Evolutionary conservation across 2,797 vertebrate genomes (phyloP), one percentile per base, ranked within the genome.

Genomic region (Lepidocolaptes lacrymiger): DNA sequence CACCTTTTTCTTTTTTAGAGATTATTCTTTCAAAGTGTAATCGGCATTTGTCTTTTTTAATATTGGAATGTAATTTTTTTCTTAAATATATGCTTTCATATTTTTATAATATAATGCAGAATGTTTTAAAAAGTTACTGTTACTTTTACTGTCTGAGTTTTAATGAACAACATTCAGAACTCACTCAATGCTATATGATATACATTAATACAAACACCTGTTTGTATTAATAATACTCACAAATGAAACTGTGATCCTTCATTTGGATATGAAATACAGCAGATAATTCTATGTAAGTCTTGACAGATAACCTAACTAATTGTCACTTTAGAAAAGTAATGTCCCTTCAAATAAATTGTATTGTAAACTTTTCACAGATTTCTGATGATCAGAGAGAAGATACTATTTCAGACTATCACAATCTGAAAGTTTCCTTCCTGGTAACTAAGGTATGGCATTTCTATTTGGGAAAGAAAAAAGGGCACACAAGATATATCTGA

Each of bases 381-480:
- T 41, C 34, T 64, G 30, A 44, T 28, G 20, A 88, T 80, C 71
- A 85, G 22, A 72, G 49, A 78, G 46, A 89, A 46, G 62, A 63
- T 46, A 44, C 8, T 56, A 1, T 59, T 73, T 64, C 63, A 77
- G 39, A 59, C 34, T 63, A 34, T 18, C n/a, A 74, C 8, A 61
- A 10, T 64, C 79, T 85, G 21, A 7, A 62, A 6, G 6, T 66
- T 91, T 85, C 55, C 55, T 87, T 90, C 80, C 81, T 76, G 62
- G 80, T 73, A 78, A 85, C 90, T 71, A 88, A 93, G 46, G 48
- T 83, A 96, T 95, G 79, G 6, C 9, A 55, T 69, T 76, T 77
- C 41, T 41, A 63, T 94, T 86, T 74, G 32, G 32, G 5, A 3
- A 6, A 22, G 24, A 17, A 32, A 27, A 28, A 62, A 34, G 22